phyloP scores from a whole-genome alignment of 2,797 vertebrate genomes.

The Sebastes itinus region DNA sequence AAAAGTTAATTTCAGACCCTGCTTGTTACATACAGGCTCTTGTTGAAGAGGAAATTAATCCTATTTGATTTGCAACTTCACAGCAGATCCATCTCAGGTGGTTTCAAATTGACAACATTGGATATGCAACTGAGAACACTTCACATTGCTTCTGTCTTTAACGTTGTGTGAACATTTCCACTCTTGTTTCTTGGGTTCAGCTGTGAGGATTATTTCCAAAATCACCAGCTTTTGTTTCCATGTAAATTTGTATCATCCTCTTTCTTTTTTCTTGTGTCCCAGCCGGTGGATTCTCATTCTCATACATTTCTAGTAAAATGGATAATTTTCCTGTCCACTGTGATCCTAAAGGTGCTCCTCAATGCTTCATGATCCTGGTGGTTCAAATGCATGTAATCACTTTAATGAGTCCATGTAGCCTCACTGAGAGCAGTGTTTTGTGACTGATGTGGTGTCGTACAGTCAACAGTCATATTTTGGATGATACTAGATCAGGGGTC shows the following conservation, averaged over 20 bases:
- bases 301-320: neutral
- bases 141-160: slow-evolving; percentile 37
- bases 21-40: neutral
- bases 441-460: neutral
- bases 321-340: neutral
- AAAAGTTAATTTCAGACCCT: no score
- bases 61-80: slow-evolving; percentile 1
- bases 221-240: neutral
- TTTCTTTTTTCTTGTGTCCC: neutral
- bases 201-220: neutral
- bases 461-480: neutral
- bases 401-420: neutral
- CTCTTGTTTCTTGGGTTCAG: neutral
- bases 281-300: neutral
- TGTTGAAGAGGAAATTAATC: neutral
- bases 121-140: slow-evolving; percentile 54
- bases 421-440: neutral
- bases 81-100: slow-evolving; percentile 10
- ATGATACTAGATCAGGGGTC: neutral
- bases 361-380: slow-evolving; percentile 39
- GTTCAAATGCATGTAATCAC: neutral
- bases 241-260: neutral
- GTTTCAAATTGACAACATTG: slow-evolving; percentile 68
- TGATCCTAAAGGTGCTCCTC: slow-evolving; percentile 32
- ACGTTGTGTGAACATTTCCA: slow-evolving; percentile 5